phyloP scores from a whole-genome alignment of 2,797 vertebrate species.

The Lindbergichthys nudifrons region DNA sequence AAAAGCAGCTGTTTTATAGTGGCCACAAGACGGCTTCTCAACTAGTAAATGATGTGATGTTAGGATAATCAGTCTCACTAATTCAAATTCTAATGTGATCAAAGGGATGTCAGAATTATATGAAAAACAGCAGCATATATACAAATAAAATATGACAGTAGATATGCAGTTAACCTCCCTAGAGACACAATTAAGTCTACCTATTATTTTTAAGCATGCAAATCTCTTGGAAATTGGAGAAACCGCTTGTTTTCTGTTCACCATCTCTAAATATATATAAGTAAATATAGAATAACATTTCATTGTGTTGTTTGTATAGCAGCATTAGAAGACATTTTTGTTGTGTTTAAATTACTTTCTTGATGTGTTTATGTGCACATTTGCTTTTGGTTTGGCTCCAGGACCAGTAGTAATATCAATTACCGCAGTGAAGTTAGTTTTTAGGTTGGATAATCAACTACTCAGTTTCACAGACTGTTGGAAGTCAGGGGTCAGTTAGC shows the following conservation, averaged over 20 bases:
- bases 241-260: not conserved
- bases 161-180: not conserved
- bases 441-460: too few species aligned
- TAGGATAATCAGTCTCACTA: too few species aligned
- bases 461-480: too few species aligned
- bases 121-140: not conserved
- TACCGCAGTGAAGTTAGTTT: too few species aligned
- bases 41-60: not conserved
- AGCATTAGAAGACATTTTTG: not conserved
- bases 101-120: not conserved
- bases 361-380: not conserved
- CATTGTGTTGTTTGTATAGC: not conserved
- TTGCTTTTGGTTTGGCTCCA: not conserved
- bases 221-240: not conserved
- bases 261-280: not conserved
- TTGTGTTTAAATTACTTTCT: not conserved
- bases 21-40: conserved; percentile 2
- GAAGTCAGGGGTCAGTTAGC: too few species aligned
- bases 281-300: not conserved
- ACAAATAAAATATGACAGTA: too few species aligned
- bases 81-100: not conserved
- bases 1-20: not conserved
- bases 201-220: not conserved
- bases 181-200: not conserved
- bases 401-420: too few species aligned